Evolutionary conservation across 2,113 vertebrate genomes (phyloP), one percentile per base, ranked within the genome.

Genomic region (Calypte anna): DNA sequence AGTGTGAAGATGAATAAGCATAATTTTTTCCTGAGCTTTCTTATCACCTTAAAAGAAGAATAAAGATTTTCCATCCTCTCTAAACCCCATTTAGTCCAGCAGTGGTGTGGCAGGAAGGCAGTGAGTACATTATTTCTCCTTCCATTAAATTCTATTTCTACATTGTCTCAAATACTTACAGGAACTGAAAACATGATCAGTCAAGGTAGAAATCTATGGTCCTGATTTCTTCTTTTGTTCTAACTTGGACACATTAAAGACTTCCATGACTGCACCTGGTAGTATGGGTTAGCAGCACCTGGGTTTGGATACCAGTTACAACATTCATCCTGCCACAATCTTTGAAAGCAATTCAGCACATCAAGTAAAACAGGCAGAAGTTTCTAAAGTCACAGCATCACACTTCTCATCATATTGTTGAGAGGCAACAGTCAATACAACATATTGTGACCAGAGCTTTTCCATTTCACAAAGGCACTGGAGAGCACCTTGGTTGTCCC

Each of bases 61-160:
- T 23, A 76, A 76, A 73, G 57, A 87, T 77, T 48, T 67, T 81
- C 28, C 18, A 74, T 74, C 22, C 66, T 38, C 63, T 83, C 63
- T 70, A 86, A 82, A 75, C 66, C 70, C 48, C 44, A 59, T 78
- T 83, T 57, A 81, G 44, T 72, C 12, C 68, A 83, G 72, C 0
- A 0, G 64, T 36, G 22, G 31, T 64, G 25, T 22, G 30, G 70
- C 54, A 96, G 85, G 63, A 90, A 90, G 75, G 36, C 70, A 54
- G 10, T 5, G 58, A 80, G 30, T 31, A 86, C 23, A 31, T 77
- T 4, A 86, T 55, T 93, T 88, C 46, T 83, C 43, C 33, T 85
- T 87, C 75, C 64, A 67, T 88, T 93, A 86, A 74, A 44, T 93
- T 88, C 86, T 78, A 22, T 57, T 96, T 75, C 86, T 86, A 75